phyloP scores from a whole-genome alignment of 2,113 vertebrate species.

The Pituophis catenifer region DNA sequence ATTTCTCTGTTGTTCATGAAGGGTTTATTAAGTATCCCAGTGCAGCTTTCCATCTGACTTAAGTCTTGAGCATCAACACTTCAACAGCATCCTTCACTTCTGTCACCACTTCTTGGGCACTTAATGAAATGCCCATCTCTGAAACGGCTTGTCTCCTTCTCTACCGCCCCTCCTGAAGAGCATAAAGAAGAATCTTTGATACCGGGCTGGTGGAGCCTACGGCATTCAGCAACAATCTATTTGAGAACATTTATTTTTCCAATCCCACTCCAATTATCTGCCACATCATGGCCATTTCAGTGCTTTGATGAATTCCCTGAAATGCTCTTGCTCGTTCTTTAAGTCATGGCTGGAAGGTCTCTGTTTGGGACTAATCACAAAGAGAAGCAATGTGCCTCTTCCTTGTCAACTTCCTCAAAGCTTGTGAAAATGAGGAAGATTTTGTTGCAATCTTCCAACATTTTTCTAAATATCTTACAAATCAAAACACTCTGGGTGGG shows the following conservation, averaged over 20 bases:
- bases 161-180: neutral
- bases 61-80: neutral
- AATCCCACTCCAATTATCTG: neutral
- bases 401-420: neutral
- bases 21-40: neutral
- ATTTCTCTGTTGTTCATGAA: neutral
- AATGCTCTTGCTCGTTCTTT: neutral
- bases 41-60: neutral
- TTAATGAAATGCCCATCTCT: neutral
- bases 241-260: neutral
- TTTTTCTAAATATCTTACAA: neutral
- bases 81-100: neutral
- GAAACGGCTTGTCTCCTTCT: neutral
- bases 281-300: neutral
- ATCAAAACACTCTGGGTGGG: neutral
- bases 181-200: neutral
- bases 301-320: neutral
- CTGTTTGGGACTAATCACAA: neutral
- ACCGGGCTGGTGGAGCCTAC: neutral
- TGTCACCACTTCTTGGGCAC: neutral
- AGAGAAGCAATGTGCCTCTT: neutral
- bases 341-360: neutral
- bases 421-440: neutral
- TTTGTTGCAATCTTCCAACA: neutral
- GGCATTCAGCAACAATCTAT: neutral